phyloP scores from a whole-genome alignment of 2,888 invertebrate genomes.

The Oscheius onirici region DNA sequence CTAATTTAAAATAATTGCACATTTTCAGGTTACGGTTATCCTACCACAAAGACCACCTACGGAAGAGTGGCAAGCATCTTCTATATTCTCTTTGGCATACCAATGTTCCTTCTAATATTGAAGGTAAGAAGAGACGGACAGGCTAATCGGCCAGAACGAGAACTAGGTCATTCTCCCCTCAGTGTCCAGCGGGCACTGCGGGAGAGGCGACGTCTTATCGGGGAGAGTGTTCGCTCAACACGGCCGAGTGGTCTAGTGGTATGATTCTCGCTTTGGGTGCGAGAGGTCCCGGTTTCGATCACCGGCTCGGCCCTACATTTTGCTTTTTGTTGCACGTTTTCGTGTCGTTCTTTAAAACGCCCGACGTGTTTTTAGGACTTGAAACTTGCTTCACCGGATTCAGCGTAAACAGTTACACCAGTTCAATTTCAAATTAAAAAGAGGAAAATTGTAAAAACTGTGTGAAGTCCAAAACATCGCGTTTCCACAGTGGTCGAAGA shows the following conservation, averaged over 20 bases:
- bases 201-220: too few relatives aligned
- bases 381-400: too few relatives aligned
- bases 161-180: constrained; percentile 35
- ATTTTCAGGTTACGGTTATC: constrained; percentile 67
- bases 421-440: too few relatives aligned
- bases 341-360: too few relatives aligned
- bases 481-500: too few relatives aligned
- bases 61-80: constrained; percentile 64
- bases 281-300: constrained; percentile 70
- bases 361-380: too few relatives aligned
- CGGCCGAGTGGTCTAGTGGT: constrained; percentile 33
- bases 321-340: too few relatives aligned
- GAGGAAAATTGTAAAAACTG: too few relatives aligned
- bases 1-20: neutral
- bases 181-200: too few relatives aligned
- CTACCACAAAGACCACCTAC: constrained; percentile 58
- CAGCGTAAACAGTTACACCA: too few relatives aligned
- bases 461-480: too few relatives aligned
- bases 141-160: neutral
- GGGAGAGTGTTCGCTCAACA: neutral
- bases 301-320: constrained; percentile 55
- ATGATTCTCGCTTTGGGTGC: constrained; percentile 65
- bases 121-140: constrained; percentile 38
- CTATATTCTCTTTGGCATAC: constrained; percentile 69
- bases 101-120: constrained; percentile 66